Evolutionary conservation across 2,113 vertebrate species (phyloP), one percentile per base, ranked within the genome.

Genomic region (Morone saxatilis): DNA sequence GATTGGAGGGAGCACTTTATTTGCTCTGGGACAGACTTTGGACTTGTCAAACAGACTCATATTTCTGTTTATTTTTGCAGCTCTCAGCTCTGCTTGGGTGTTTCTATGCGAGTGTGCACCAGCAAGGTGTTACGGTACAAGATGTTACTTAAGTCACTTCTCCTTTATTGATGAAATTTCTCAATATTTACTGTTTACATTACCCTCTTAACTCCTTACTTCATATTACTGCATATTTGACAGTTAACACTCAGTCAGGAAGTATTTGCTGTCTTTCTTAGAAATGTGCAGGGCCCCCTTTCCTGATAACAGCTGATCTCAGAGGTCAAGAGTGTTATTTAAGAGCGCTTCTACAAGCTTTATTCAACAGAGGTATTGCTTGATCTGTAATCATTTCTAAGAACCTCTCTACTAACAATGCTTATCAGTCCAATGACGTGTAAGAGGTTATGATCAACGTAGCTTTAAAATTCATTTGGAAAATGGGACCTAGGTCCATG

Each of bases 1-100:
- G 92, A 93, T 90, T 89, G 81, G 86, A 86, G 80, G 0, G 47
- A 85, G 51, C 56, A 12, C 86, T 92, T 90, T 93, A 93, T 94
- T 94, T 92, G 75, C 88, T 88, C 91, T 89, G 83, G 77, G 83
- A 89, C 78, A 67, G 74, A 91, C 70, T 85, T 36, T 72, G 66
- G 78, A 84, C 78, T 76, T 73, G 83, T 91, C 78, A 84, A 90
- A 87, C 75, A 81, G 72, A 71, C 80, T 93, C 81, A 59, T 84
- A 77, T 89, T 92, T 84, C 85, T 85, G 75, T 91, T 93, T 92
- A 88, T 91, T 91, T 93, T 92, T 62, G 53, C 47, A 69, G 68
- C 25, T 5, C 66, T 72, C 48, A 2, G 69, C 70, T 83, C 57
- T 60, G 75, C 71, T 57, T 86, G 74, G 47, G 62, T 81, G 78